Percentiles rank a stretch among this genome's conserved stretches.
Evolutionary conservation across 2,888 invertebrate genomes (phyloP).

Genomic region (Cosmopolites sordidus): DNA sequence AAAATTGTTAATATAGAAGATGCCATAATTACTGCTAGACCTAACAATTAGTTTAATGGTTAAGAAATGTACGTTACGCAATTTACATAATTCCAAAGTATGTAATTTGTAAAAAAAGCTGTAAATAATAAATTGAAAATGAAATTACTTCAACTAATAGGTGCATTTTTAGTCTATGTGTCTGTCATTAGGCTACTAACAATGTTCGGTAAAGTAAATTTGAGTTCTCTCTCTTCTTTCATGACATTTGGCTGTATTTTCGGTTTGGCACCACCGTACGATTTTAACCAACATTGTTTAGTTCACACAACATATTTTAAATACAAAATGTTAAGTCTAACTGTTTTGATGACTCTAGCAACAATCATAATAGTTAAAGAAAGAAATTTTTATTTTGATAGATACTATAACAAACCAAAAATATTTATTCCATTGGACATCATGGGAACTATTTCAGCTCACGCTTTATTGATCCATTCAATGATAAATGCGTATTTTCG

Average conservation of each 20-base stretch:
- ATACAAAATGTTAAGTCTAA: not conserved
- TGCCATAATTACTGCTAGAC: no score
- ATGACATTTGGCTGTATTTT: not conserved
- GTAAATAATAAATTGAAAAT: no score
- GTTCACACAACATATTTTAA: not conserved
- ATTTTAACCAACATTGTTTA: not conserved
- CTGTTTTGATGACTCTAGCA: not conserved
- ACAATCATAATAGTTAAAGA: not conserved
- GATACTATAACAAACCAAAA: not conserved
- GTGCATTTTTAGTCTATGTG: no score
- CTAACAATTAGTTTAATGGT: no score
- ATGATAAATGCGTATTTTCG: not conserved
- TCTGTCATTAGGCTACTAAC: no score
- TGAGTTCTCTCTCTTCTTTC: no score
- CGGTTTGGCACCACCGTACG: not conserved
- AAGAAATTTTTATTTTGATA: not conserved
- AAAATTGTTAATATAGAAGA: no score
- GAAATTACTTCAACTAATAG: no score
- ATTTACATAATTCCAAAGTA: no score
- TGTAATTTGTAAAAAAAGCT: no score
- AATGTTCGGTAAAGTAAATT: no score
- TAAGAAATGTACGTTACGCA: no score
- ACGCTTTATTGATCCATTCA: not conserved
- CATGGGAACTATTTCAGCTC: not conserved
- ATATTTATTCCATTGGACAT: not conserved